Percentiles rank a stretch among this genome's conserved stretches.
Conservation (phyloP, 1,140 invertebrate species). For the Drosophila suzukii region DNA sequence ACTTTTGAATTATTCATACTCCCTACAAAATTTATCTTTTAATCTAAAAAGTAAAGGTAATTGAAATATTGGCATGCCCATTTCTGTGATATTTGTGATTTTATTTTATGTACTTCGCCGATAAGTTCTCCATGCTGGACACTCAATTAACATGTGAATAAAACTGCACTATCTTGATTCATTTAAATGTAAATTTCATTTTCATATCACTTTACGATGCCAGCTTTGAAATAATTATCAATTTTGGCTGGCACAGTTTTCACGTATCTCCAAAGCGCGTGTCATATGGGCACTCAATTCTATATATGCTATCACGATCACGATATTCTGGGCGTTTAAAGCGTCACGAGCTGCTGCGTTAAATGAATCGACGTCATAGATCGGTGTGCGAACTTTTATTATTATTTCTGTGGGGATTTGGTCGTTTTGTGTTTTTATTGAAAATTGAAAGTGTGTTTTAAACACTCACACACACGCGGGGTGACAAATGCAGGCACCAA, state of each 20-base stretch:
- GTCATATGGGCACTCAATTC: slow-evolving; percentile 24
- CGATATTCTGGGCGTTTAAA: slow-evolving; percentile 53
- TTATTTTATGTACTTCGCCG: neutral
- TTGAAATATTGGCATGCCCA: no score
- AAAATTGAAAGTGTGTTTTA: slow-evolving; percentile 81
- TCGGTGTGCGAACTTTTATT: slow-evolving; percentile 61
- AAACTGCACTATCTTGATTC: neutral
- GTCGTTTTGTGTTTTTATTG: slow-evolving; percentile 65
- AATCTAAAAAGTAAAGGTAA: no score
- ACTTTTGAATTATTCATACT: no score
- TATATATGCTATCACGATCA: slow-evolving; percentile 60
- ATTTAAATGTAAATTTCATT: slow-evolving; percentile 7
- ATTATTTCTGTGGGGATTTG: slow-evolving; percentile 25
- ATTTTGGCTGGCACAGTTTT: slow-evolving; percentile 33
- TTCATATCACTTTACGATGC: slow-evolving; percentile 19
- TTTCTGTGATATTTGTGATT: neutral
- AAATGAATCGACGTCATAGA: slow-evolving; percentile 80
- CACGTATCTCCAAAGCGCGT: slow-evolving; percentile 15
- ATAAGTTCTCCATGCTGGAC: neutral
- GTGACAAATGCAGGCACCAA: slow-evolving; percentile 34
- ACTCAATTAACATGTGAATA: slow-evolving; percentile 10
- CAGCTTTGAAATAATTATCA: slow-evolving; percentile 11
- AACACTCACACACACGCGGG: slow-evolving; percentile 34
- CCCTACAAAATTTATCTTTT: no score
- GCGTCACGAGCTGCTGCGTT: slow-evolving; percentile 68